Evolutionary conservation across 2,888 invertebrate species (phyloP).

Genomic region (Apodemia zela): DNA sequence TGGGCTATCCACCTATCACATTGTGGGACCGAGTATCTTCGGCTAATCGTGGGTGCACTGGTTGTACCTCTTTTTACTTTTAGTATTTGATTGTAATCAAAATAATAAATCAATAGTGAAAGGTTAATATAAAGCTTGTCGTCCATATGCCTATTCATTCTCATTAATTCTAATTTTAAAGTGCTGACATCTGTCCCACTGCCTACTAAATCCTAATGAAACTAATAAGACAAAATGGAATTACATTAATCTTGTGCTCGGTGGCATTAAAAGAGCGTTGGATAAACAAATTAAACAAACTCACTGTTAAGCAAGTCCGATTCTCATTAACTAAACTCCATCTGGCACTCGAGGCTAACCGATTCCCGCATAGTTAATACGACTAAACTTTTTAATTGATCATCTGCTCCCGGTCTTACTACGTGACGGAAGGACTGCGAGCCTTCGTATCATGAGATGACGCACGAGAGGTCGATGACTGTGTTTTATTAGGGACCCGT

Average conservation of each 20-base stretch:
- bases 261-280: constrained; percentile 13
- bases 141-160: not conserved
- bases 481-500: constrained; percentile 56
- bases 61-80: too few relatives aligned
- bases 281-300: constrained; percentile 42
- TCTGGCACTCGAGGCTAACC: constrained; percentile 63
- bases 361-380: constrained; percentile 66
- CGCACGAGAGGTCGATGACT: constrained; percentile 74
- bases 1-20: too few relatives aligned
- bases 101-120: not conserved
- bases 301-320: constrained; percentile 40
- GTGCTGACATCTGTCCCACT: constrained; percentile 5
- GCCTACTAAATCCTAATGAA: constrained; percentile 3
- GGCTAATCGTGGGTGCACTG: too few relatives aligned
- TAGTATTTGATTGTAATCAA: not conserved
- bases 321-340: constrained; percentile 39
- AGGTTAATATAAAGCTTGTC: not conserved
- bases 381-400: constrained; percentile 77
- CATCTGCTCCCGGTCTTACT: constrained; percentile 63
- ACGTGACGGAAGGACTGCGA: constrained; percentile 54
- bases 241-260: not conserved
- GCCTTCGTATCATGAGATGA: constrained; percentile 61
- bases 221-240: constrained; percentile 5
- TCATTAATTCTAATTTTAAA: constrained; percentile 5
- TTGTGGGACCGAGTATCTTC: too few relatives aligned